Conservation (phyloP, 1,140 invertebrate species). For the Vanessa atalanta region DNA sequence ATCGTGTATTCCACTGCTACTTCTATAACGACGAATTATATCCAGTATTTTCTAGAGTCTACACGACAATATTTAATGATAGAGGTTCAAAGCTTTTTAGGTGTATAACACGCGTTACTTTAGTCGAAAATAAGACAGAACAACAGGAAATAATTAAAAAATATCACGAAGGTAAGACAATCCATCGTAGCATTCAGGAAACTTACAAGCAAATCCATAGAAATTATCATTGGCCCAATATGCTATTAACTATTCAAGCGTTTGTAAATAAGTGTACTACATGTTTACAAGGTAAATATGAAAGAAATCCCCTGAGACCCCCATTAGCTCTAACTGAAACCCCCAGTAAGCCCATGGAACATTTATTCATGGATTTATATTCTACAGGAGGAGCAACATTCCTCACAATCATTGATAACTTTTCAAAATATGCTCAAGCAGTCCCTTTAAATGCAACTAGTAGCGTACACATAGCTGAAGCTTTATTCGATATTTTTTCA, state of each 20-base stretch:
- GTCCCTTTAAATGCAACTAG: slow-evolving; percentile 34
- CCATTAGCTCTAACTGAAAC: slow-evolving; percentile 32
- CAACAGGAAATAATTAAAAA: slow-evolving; percentile 51
- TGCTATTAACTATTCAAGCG: slow-evolving; percentile 25
- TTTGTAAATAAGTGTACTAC: slow-evolving; percentile 7
- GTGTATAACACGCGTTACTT: slow-evolving; percentile 37
- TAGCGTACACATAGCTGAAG: slow-evolving; percentile 46
- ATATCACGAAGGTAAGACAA: slow-evolving; percentile 56
- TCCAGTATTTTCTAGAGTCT: slow-evolving; percentile 35
- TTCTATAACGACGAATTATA: slow-evolving; percentile 42
- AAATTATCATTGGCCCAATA: slow-evolving; percentile 58
- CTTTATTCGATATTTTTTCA: slow-evolving; percentile 36
- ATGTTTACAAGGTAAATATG: slow-evolving; percentile 9
- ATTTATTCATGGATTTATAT: slow-evolving; percentile 43
- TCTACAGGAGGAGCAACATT: slow-evolving; percentile 38
- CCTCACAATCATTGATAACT: slow-evolving; percentile 45
- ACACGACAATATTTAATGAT: slow-evolving; percentile 34
- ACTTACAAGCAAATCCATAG: slow-evolving; percentile 43
- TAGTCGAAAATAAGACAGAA: slow-evolving; percentile 46
- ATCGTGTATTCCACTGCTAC: slow-evolving; percentile 43
- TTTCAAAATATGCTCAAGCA: slow-evolving; percentile 44
- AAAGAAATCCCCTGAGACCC: slow-evolving; percentile 27
- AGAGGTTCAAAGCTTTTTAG: slow-evolving; percentile 46
- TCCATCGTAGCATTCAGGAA: slow-evolving; percentile 61
- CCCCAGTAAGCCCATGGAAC: slow-evolving; percentile 38